These are phyloP conservation scores for Marmota monax DNA, from an alignment of 2,113 vertebrate genomes.

Conservation along the genomic window DNA sequence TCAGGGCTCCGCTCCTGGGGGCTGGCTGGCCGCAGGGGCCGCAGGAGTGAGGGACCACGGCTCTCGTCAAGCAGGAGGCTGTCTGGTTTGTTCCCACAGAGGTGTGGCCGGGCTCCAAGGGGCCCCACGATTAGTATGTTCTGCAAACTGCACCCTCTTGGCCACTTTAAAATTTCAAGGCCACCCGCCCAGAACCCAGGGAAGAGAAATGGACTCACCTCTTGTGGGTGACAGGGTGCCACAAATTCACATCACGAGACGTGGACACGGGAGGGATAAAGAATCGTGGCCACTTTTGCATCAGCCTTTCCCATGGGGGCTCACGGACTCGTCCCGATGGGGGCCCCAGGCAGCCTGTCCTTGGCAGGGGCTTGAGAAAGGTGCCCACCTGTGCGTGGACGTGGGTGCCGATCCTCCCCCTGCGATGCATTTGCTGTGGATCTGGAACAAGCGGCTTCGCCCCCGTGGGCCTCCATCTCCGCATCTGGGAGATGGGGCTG, in stretches of 20 bases:
- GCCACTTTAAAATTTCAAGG: not conserved
- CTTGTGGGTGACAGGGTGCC: not conserved
- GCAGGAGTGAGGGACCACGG: not conserved
- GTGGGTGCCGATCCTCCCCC: not conserved
- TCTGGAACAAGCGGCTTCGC: not conserved
- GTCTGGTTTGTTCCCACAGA: not conserved
- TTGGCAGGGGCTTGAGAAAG: not conserved
- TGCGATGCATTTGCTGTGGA: not conserved
- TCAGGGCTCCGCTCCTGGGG: not conserved
- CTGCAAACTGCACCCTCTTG: not conserved
- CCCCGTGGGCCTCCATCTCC: not conserved
- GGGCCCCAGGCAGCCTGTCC: not conserved
- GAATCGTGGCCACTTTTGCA: accelerated
- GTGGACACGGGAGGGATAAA: accelerated
- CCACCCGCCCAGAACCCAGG: not conserved
- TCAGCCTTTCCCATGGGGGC: not conserved
- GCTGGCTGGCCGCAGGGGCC: too few relatives aligned
- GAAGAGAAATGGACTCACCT: not conserved
- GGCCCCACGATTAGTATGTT: not conserved
- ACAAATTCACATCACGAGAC: not conserved
- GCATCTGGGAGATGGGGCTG: not conserved
- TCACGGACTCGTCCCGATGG: not conserved
- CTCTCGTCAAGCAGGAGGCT: not conserved
- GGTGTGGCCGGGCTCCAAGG: not conserved
- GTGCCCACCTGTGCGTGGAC: not conserved